phyloP scores from a whole-genome alignment of 64 coral and sea anemone genomes.

The Catalaphyllia jardinei region DNA sequence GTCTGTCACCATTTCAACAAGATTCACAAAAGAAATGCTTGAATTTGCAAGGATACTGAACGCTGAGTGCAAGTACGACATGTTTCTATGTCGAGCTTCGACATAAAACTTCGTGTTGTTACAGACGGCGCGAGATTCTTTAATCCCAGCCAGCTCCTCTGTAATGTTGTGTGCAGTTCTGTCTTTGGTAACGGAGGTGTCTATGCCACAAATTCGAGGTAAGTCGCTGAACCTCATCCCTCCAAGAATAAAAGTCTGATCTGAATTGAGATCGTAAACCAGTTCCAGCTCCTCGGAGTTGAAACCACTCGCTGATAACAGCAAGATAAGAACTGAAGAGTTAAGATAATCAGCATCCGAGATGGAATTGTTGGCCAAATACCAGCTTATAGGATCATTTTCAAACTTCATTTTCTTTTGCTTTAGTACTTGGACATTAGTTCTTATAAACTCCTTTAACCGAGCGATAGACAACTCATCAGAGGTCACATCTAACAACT shows the following conservation, averaged over 20 bases:
- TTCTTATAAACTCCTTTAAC: background rate
- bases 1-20: constrained; percentile 15
- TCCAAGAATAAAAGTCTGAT: constrained; percentile 2
- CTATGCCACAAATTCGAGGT: constrained; percentile 11
- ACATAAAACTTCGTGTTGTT: constrained; percentile 31
- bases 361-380: constrained; percentile 27
- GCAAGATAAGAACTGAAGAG: background rate
- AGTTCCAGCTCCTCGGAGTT: constrained; percentile 4
- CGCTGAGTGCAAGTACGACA: background rate
- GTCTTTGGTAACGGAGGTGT: constrained; percentile 7
- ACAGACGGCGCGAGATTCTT: background rate
- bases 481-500: background rate
- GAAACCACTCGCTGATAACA: constrained; percentile 33
- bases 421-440: background rate
- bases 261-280: background rate
- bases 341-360: constrained; percentile 10
- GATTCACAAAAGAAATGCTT: constrained; percentile 1
- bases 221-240: constrained; percentile 24
- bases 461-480: background rate
- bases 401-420: constrained; percentile 42
- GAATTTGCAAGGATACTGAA: constrained; percentile 12
- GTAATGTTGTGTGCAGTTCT: constrained; percentile 32
- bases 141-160: constrained; percentile 9
- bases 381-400: constrained; percentile 1
- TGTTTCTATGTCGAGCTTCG: constrained; percentile 10